These are phyloP conservation scores for Passer domesticus DNA, from an alignment of 2,113 vertebrate genomes.

Conservation along the genomic window DNA sequence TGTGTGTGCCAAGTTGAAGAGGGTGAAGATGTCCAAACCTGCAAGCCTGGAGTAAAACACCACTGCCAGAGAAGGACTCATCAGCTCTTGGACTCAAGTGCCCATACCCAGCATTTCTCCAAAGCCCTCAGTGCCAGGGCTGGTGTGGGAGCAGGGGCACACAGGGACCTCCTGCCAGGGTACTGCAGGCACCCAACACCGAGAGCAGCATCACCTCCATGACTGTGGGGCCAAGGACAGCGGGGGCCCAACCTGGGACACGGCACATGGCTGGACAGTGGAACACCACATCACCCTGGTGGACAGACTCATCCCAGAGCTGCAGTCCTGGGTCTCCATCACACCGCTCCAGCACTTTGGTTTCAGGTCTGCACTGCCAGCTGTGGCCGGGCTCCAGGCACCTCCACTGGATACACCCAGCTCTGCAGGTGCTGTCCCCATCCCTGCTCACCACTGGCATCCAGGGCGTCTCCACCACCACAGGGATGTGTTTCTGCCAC, in stretches of 20 bases:
- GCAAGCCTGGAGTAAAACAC: not conserved
- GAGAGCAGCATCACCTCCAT: not conserved
- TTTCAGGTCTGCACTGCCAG: not conserved
- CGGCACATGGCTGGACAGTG: not conserved
- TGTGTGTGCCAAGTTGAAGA: not conserved
- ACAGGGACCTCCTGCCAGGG: accelerated
- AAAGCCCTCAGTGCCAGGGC: not conserved
- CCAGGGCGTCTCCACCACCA: not conserved
- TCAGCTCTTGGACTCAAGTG: not conserved
- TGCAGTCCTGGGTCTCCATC: not conserved
- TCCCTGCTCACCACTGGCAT: not conserved
- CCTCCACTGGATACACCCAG: not conserved
- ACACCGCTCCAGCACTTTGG: accelerated
- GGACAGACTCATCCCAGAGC: not conserved
- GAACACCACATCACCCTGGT: accelerated
- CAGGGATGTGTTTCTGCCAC: not conserved
- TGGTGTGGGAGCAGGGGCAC: not conserved
- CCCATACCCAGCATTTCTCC: not conserved
- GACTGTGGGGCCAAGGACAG: not conserved
- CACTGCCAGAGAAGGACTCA: not conserved
- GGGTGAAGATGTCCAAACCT: not conserved
- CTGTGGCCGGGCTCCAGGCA: accelerated
- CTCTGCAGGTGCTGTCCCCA: not conserved
- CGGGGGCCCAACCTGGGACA: not conserved
- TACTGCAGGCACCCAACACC: accelerated